Evolutionary conservation across 2,888 invertebrate species (phyloP).

Genomic region (Hartigia nigra): DNA sequence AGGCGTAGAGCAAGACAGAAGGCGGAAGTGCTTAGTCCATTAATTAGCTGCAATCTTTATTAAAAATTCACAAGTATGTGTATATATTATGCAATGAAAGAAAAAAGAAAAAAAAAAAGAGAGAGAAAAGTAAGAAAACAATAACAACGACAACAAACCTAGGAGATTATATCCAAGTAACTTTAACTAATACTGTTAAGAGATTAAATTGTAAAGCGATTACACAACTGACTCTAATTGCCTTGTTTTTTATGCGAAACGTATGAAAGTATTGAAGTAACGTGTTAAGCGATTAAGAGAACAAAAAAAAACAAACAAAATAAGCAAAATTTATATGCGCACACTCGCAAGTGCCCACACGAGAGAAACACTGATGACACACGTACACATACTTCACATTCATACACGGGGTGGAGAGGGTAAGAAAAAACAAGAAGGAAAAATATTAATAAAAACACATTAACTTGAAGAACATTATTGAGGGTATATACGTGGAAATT

Average conservation of each 20-base stretch:
- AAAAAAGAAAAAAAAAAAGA: conserved; percentile 22
- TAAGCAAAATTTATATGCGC: background rate
- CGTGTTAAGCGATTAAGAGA: conserved; percentile 48
- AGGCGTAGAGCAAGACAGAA: background rate
- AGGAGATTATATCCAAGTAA: conserved; percentile 3
- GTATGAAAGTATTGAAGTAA: conserved; percentile 60
- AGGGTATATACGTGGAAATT: background rate
- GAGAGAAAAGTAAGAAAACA: conserved; percentile 18
- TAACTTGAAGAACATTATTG: background rate
- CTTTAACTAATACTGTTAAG: background rate
- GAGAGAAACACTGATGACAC: background rate
- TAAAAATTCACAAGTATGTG: background rate
- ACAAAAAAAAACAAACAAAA: conserved; percentile 20
- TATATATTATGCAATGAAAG: conserved; percentile 21
- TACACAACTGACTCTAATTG: conserved; percentile 60
- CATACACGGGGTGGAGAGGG: conserved; percentile 10
- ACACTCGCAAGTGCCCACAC: background rate
- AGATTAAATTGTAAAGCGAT: background rate
- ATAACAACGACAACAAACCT: background rate
- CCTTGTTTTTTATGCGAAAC: conserved; percentile 65
- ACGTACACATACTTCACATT: background rate
- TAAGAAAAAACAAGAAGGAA: conserved; percentile 11
- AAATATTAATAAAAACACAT: conserved; percentile 21
- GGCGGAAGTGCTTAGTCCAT: background rate
- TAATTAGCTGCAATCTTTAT: background rate